Base-by-base conservation (phyloP, 2,888 invertebrate genomes). In the Orthonychiurus folsomi region DNA sequence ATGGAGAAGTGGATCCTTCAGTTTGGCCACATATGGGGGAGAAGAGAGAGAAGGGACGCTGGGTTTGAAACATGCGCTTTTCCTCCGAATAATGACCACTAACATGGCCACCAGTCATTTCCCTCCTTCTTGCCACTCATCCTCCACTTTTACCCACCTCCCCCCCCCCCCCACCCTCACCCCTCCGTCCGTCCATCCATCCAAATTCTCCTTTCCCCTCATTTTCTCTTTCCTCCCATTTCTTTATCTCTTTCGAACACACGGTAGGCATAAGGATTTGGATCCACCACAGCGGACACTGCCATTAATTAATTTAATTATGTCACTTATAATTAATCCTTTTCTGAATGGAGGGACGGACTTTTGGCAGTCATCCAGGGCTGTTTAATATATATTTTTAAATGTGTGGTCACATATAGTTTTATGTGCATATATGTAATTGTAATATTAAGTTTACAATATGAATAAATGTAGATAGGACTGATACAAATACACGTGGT, bases 91-190 rank as follows among this genome's bases (percentile, higher is more conserved):
- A 70, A 71, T 73, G 73, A 73, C 73, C 73, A 73, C 71, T 71
- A 73, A 73, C 73, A 73, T 73, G 73, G 73, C 73, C 73, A 73
- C 73, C 73, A 73, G 73, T 73, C 73, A 71, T 71, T 72, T 70
- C 69, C 69, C 68, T 71, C 72, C 72, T 73, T 72, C 68, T 63
- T 65, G 65, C 67, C 68, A 68, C 68, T 68, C 68, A 68, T n/a
- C n/a, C 28, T 37, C 9, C n/a, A n/a, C 52, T 12, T 52, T 52
- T n/a, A 20, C 24, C 9, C 52, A 52, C 20, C 20, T 52, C n/a
- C 20, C n/a, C n/a, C n/a, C n/a, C n/a, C n/a, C n/a, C n/a, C n/a
- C n/a, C n/a, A n/a, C n/a, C n/a, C n/a, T n/a, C n/a, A n/a, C n/a
- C n/a, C n/a, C n/a, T n/a, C n/a, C n/a, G n/a, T n/a, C n/a, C n/a